phyloP scores from a whole-genome alignment of 2,888 invertebrate genomes.

The Drymonia ruficornis region DNA sequence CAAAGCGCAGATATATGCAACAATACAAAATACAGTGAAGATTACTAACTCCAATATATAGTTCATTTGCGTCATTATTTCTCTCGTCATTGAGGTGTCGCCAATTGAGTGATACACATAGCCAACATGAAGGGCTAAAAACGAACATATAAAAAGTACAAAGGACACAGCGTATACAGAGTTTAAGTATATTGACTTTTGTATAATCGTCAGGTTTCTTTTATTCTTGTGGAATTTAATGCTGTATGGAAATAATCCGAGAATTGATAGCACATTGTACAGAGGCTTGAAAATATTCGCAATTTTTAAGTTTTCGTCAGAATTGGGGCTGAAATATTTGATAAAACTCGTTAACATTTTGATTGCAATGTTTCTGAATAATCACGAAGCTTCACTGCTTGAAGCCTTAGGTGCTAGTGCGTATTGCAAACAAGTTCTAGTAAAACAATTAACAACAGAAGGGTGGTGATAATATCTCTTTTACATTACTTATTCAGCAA shows the following conservation, averaged over 20 bases:
- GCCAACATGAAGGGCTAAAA: slow-evolving; percentile 52
- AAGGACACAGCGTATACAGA: slow-evolving; percentile 50
- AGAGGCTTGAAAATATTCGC: slow-evolving; percentile 49
- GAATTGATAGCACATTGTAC: slow-evolving; percentile 43
- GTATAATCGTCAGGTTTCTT: slow-evolving; percentile 41
- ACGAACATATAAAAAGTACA: slow-evolving; percentile 45
- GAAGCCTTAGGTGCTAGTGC: not conserved
- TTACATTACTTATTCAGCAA: slow-evolving; percentile 45
- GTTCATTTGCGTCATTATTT: slow-evolving; percentile 61
- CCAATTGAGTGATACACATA: slow-evolving; percentile 46
- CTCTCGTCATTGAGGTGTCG: slow-evolving; percentile 49
- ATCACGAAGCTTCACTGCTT: not conserved
- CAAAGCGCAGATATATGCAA: slow-evolving; percentile 56
- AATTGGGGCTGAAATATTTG: slow-evolving; percentile 25
- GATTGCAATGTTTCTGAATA: slow-evolving; percentile 4
- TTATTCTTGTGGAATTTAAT: slow-evolving; percentile 43
- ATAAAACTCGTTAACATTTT: slow-evolving; percentile 38
- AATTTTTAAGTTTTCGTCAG: slow-evolving; percentile 22
- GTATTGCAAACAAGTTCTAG: slow-evolving; percentile 18
- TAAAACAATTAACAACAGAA: slow-evolving; percentile 21
- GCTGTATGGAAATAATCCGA: slow-evolving; percentile 57
- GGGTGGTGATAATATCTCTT: slow-evolving; percentile 39
- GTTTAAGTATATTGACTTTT: slow-evolving; percentile 63
- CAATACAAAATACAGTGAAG: slow-evolving; percentile 44
- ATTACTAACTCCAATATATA: slow-evolving; percentile 59